Percentiles rank a stretch among this genome's conserved stretches.
These are phyloP conservation scores for Cebidichthys violaceus DNA, from an alignment of 2,113 vertebrate genomes.

Conservation along the genomic window DNA sequence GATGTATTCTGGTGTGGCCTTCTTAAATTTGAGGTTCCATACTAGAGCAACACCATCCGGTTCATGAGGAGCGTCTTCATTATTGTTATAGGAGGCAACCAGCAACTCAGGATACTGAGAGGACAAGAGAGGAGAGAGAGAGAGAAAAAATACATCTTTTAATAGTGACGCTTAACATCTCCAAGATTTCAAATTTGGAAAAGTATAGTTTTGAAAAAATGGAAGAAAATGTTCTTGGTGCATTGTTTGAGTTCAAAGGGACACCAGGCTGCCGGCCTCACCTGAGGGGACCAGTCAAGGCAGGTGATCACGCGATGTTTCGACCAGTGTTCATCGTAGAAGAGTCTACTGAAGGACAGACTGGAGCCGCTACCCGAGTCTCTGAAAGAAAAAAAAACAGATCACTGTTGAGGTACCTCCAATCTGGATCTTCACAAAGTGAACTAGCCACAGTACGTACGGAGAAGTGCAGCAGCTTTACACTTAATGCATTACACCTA, in stretches of 20 bases:
- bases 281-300: constrained; percentile 98
- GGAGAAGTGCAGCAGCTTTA: background rate
- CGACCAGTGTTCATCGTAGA: constrained; percentile 98
- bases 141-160: background rate
- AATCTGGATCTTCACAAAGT: background rate
- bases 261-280: constrained; percentile 62
- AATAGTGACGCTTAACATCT: background rate
- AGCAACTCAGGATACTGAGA: constrained; percentile 94
- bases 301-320: constrained; percentile 98
- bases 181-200: background rate
- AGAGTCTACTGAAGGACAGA: constrained; percentile 92
- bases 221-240: background rate
- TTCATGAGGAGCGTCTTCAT: constrained; percentile 97
- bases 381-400: too few relatives aligned
- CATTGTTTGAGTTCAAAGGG: background rate
- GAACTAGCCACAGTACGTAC: background rate
- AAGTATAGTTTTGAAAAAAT: background rate
- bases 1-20: constrained; percentile 96
- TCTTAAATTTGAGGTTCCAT: constrained; percentile 99
- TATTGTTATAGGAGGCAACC: constrained; percentile 98
- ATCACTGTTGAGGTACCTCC: background rate
- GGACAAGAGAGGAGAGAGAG: background rate
- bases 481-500: background rate
- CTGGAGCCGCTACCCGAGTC: constrained; percentile 93
- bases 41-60: constrained; percentile 96